Conservation (phyloP, 2,888 invertebrate species). For the Pandemis heparana region DNA sequence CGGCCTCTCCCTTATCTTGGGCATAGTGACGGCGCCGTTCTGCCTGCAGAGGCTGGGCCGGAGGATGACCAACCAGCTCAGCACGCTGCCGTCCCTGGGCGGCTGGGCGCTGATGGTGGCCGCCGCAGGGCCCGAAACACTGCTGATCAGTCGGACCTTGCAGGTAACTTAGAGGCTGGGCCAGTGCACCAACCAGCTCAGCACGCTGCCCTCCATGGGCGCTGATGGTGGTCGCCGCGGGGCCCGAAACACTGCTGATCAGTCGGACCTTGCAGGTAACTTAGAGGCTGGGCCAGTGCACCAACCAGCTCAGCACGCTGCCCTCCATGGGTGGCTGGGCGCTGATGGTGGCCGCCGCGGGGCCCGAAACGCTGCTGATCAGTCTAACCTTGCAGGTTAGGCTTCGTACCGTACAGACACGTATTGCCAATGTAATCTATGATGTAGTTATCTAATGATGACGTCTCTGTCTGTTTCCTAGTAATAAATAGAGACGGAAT, state of each 20-base stretch:
- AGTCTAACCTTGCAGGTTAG: conserved; percentile 75
- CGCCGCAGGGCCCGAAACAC: conserved; percentile 69
- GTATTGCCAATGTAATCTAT: too few relatives aligned
- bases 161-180: conserved; percentile 80
- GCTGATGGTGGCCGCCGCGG: conserved; percentile 76
- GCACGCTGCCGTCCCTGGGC: conserved; percentile 79
- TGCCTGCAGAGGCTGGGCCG: conserved; percentile 85
- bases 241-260: conserved; percentile 65
- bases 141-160: conserved; percentile 70
- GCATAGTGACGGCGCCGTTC: conserved; percentile 83
- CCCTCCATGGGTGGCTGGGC: conserved; percentile 85
- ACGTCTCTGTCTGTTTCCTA: too few relatives aligned
- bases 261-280: conserved; percentile 74
- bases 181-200: conserved; percentile 82
- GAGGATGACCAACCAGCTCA: conserved; percentile 82
- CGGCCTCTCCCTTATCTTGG: conserved; percentile 85
- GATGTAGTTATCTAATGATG: too few relatives aligned
- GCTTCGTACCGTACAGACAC: too few relatives aligned
- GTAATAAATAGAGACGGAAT: too few relatives aligned
- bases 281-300: conserved; percentile 84
- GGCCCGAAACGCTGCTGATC: conserved; percentile 65
- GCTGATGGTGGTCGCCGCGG: conserved; percentile 79
- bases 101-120: conserved; percentile 85
- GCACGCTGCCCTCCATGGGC: conserved; percentile 79
- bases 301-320: conserved; percentile 82